Evolutionary conservation across 2,797 vertebrate species (phyloP).

Genomic region (Siniperca undulata): DNA sequence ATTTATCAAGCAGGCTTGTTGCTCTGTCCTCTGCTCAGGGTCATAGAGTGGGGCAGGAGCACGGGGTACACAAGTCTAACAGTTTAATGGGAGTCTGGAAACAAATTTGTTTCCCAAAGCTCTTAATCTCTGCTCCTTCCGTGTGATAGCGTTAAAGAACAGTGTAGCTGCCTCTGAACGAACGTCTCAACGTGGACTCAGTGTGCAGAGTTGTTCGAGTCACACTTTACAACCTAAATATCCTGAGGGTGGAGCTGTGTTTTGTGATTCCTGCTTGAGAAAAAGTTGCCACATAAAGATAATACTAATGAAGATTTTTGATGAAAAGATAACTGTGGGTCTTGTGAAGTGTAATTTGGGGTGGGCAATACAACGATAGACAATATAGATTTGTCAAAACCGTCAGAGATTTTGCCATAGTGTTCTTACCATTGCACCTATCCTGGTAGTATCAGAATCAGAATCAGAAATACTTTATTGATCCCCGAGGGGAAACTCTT

Average conservation of each 20-base stretch:
- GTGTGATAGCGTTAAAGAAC: conserved; percentile 22
- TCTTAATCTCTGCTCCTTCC: conserved; percentile 42
- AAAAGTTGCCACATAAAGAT: background rate
- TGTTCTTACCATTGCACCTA: background rate
- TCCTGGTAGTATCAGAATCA: background rate
- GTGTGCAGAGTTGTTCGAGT: background rate
- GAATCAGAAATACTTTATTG: too few relatives aligned
- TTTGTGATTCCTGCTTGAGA: background rate
- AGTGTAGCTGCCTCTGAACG: background rate
- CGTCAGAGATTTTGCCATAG: background rate
- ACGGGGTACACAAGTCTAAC: background rate
- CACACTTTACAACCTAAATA: background rate
- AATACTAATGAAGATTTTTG: background rate
- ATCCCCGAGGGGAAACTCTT: too few relatives aligned
- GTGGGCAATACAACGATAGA: too few relatives aligned
- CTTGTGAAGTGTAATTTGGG: background rate
- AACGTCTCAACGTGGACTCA: background rate
- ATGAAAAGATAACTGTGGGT: background rate
- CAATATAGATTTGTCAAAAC: too few relatives aligned
- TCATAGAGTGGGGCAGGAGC: conserved; percentile 34
- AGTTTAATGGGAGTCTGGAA: conserved; percentile 57
- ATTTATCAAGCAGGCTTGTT: conserved; percentile 73
- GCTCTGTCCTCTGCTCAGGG: conserved; percentile 61
- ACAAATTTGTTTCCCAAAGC: conserved; percentile 29
- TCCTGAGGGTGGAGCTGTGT: background rate